A percentile compares a stretch with the other conserved stretches of the same genome.
Evolutionary conservation across 2,113 vertebrate genomes (phyloP).

Genomic region (Rhinoderma darwinii): DNA sequence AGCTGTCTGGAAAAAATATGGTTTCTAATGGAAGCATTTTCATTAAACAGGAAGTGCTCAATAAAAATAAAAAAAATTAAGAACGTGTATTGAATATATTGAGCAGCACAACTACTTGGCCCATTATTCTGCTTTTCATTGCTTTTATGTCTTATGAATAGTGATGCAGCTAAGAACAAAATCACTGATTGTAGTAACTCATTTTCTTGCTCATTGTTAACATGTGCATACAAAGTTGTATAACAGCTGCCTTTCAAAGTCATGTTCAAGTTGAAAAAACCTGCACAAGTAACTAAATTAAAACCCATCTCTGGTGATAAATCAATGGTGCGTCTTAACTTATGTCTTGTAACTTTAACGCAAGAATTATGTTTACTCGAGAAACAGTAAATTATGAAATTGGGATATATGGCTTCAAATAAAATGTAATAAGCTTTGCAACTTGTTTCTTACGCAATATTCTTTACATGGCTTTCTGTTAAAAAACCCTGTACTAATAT

Average conservation of each 20-base stretch:
- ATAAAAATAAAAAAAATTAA: slow-evolving; percentile 10
- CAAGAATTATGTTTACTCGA: not conserved
- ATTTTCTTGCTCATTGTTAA: not conserved
- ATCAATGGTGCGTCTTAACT: not conserved
- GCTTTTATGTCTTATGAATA: not conserved
- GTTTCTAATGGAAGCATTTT: slow-evolving; percentile 15
- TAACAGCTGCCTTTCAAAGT: not conserved
- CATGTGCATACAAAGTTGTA: not conserved
- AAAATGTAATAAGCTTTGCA: not conserved
- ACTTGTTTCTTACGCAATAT: not conserved
- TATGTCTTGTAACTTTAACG: not conserved
- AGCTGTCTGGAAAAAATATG: slow-evolving; percentile 10
- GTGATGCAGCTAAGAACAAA: not conserved
- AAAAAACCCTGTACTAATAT: too few species aligned
- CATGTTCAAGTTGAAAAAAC: not conserved
- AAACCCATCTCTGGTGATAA: not conserved
- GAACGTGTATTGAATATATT: not conserved
- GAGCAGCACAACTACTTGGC: not conserved
- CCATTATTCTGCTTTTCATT: not conserved
- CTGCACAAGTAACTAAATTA: not conserved
- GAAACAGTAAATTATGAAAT: not conserved
- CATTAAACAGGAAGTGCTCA: slow-evolving; percentile 2
- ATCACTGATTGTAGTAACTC: slow-evolving; percentile 8
- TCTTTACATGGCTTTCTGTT: not conserved
- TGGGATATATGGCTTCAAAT: not conserved